Percentiles rank a stretch among this genome's conserved stretches.
These are phyloP conservation scores for Motacilla tschutschensis DNA, from an alignment of 2,113 vertebrate genomes.

Conservation along the genomic window DNA sequence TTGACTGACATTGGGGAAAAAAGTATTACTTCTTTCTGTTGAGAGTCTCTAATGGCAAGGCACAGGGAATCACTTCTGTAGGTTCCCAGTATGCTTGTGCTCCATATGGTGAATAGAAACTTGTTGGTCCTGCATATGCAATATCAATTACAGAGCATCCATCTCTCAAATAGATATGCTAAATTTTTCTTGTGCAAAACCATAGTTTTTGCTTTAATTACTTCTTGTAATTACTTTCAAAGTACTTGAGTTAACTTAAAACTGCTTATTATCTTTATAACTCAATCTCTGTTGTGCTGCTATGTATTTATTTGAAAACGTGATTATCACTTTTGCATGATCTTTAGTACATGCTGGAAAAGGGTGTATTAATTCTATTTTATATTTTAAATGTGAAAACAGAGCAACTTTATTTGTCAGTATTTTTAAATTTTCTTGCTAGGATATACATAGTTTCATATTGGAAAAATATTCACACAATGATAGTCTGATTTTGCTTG, in stretches of 20 bases:
- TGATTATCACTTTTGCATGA: conserved; percentile 31
- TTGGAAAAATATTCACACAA: neutral
- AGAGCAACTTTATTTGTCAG: neutral
- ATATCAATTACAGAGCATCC: conserved; percentile 32
- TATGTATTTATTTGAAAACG: conserved; percentile 36
- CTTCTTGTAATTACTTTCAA: conserved; percentile 17
- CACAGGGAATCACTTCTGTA: conserved; percentile 9
- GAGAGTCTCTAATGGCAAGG: neutral
- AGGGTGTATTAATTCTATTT: neutral
- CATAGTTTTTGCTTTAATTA: neutral
- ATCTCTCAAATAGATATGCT: conserved; percentile 1
- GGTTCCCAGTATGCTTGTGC: neutral
- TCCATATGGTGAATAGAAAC: conserved; percentile 22
- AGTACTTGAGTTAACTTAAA: conserved; percentile 26
- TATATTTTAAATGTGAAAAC: conserved; percentile 4
- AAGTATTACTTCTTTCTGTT: neutral
- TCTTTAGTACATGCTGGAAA: conserved; percentile 16
- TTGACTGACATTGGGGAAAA: neutral
- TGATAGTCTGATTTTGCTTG: neutral
- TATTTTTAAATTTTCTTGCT: conserved; percentile 2
- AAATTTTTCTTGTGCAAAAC: conserved; percentile 13
- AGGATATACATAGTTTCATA: neutral
- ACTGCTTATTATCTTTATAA: conserved; percentile 15
- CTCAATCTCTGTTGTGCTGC: neutral
- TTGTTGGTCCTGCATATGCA: conserved; percentile 34